phyloP scores from a whole-genome alignment of 2,888 invertebrate genomes.

The Metacarcinus magister region DNA sequence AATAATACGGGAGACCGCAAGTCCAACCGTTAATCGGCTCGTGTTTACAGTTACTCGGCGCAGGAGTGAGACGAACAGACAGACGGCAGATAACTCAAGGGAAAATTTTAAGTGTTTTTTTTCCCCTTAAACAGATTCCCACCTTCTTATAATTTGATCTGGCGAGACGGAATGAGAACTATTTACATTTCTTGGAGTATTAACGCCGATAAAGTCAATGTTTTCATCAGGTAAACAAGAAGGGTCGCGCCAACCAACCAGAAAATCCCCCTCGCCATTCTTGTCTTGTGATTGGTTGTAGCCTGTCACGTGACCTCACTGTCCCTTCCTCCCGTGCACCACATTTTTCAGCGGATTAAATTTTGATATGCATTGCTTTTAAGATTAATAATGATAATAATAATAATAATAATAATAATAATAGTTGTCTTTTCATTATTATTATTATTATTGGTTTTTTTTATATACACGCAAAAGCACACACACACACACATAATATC shows the following conservation, averaged over 20 bases:
- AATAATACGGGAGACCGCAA: neutral
- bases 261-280: neutral
- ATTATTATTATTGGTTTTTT: neutral
- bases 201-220: conserved; percentile 44
- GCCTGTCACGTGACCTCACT: conserved; percentile 6
- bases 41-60: conserved; percentile 31
- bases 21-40: neutral
- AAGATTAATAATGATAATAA: neutral
- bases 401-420: neutral
- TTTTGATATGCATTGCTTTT: neutral
- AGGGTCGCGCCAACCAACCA: conserved; percentile 38
- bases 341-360: neutral
- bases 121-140: neutral
- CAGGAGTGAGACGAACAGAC: neutral
- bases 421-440: neutral
- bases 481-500: neutral
- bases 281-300: neutral
- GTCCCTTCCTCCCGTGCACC: neutral
- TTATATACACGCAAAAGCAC: neutral
- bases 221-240: conserved; percentile 36
- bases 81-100: neutral
- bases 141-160: conserved; percentile 18
- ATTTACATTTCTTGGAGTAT: conserved; percentile 34
- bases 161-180: conserved; percentile 45
- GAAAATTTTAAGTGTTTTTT: neutral